A percentile compares a stretch with the other conserved stretches of the same genome.
Evolutionary conservation across 2,888 invertebrate genomes (phyloP).

Genomic region (Sinodicranocentrus sp.): DNA sequence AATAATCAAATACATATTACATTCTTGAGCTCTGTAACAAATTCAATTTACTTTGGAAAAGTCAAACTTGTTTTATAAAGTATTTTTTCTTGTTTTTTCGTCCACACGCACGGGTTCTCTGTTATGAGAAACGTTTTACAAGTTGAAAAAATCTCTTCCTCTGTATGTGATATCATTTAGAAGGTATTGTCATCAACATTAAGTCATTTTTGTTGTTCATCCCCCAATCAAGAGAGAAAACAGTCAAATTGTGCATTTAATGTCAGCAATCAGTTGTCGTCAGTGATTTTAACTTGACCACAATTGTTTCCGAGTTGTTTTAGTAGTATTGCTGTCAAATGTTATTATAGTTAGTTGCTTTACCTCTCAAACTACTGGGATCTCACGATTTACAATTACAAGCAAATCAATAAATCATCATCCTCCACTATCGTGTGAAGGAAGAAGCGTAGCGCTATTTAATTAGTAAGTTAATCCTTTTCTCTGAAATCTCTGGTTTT

Average conservation of each 20-base stretch:
- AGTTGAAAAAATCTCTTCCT: slow-evolving; percentile 4
- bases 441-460: too few species aligned
- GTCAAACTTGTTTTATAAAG: not conserved
- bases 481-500: slow-evolving; percentile 11
- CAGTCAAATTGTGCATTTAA: slow-evolving; percentile 37
- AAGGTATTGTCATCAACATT: not conserved
- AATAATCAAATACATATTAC: not conserved
- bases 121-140: not conserved
- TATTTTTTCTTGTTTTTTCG: slow-evolving; percentile 2
- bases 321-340: slow-evolving; percentile 23
- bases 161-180: slow-evolving; percentile 7
- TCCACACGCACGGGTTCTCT: slow-evolving; percentile 26
- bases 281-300: too few species aligned
- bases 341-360: slow-evolving; percentile 48
- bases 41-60: not conserved
- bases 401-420: slow-evolving; percentile 17
- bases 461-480: too few species aligned
- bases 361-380: slow-evolving; percentile 42
- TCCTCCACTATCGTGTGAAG: slow-evolving; percentile 46
- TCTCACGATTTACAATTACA: slow-evolving; percentile 65
- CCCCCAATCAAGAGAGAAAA: too few species aligned
- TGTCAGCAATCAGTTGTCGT: slow-evolving; percentile 11
- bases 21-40: slow-evolving; percentile 7
- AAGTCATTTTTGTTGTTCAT: slow-evolving; percentile 9
- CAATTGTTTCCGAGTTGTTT: slow-evolving; percentile 30